phyloP scores from a whole-genome alignment of 2,888 invertebrate genomes.

The Diploptera punctata region DNA sequence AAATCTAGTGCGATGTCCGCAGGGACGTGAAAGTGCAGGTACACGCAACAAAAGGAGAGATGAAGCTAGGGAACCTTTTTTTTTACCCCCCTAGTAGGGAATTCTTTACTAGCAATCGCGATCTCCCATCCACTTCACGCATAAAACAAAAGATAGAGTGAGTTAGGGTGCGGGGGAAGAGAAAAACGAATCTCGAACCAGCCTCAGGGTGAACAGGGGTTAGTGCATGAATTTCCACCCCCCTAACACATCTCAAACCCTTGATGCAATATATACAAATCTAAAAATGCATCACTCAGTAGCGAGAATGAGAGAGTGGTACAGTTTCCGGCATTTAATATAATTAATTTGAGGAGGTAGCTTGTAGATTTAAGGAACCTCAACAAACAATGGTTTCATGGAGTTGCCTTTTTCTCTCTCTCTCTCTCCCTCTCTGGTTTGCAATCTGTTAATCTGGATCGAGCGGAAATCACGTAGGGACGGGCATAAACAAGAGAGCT shows the following conservation, averaged over 20 bases:
- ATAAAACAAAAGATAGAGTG: conserved; percentile 36
- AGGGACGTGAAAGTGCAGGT: conserved; percentile 18
- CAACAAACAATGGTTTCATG: not conserved
- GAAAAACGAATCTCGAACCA: not conserved
- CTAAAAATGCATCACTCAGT: not conserved
- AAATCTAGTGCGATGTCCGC: conserved; percentile 33
- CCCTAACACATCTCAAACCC: conserved; percentile 1
- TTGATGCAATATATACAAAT: conserved; percentile 19
- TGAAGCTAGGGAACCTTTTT: conserved; percentile 1
- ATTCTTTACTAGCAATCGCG: conserved; percentile 37
- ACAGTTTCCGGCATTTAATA: not conserved
- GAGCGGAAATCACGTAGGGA: too few species aligned
- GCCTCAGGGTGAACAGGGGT: conserved; percentile 11
- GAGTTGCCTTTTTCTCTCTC: too few species aligned
- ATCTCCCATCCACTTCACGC: conserved; percentile 36
- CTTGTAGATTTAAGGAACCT: not conserved
- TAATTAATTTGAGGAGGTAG: not conserved
- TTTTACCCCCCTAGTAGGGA: conserved; percentile 22
- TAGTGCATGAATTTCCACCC: not conserved
- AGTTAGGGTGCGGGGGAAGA: not conserved
- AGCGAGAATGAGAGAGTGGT: not conserved
- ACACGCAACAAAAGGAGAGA: conserved; percentile 9
- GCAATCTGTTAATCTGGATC: not conserved
- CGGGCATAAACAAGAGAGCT: too few species aligned
- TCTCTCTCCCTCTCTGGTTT: too few species aligned